A percentile compares a stretch with the other conserved stretches of the same genome.
phyloP scores from a whole-genome alignment of 1,140 invertebrate genomes.

The Armadillidium nasatum region DNA sequence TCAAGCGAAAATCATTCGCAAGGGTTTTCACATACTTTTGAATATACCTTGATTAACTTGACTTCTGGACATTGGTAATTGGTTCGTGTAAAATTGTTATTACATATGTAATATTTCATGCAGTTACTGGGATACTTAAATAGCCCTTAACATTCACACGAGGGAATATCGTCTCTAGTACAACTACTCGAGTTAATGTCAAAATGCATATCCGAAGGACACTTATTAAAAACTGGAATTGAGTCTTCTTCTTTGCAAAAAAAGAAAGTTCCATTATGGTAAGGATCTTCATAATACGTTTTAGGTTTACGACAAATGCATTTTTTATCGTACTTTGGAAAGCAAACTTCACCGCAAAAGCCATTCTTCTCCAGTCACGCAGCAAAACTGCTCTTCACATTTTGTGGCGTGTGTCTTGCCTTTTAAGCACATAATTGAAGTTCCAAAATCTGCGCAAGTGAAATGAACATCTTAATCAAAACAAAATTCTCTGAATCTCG shows the following conservation, averaged over 20 bases:
- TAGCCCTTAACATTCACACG: slow-evolving; percentile 26
- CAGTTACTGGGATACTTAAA: slow-evolving; percentile 29
- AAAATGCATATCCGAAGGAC: slow-evolving; percentile 31
- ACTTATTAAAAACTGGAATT: slow-evolving; percentile 29
- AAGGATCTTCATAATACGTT: slow-evolving; percentile 28
- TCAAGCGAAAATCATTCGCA: slow-evolving; percentile 24
- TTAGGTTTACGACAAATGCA: slow-evolving; percentile 28
- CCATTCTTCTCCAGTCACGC: too few relatives aligned
- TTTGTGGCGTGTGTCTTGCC: too few relatives aligned
- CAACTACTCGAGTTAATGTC: slow-evolving; percentile 25
- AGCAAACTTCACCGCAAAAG: slow-evolving; percentile 35
- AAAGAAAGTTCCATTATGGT: slow-evolving; percentile 27
- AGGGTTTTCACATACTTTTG: slow-evolving; percentile 28
- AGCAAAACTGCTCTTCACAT: too few relatives aligned
- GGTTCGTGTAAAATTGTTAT: slow-evolving; percentile 26
- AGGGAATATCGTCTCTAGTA: slow-evolving; percentile 22
- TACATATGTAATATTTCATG: slow-evolving; percentile 31
- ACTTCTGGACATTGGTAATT: slow-evolving; percentile 21
- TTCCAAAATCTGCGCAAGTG: too few relatives aligned
- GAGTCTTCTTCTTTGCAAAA: slow-evolving; percentile 22
- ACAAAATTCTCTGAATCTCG: too few relatives aligned
- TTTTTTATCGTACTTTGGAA: slow-evolving; percentile 11
- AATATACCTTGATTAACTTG: slow-evolving; percentile 29
- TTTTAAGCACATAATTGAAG: too few relatives aligned
- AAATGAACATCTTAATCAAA: too few relatives aligned